Evolutionary conservation across 2,113 vertebrate genomes (phyloP), one percentile per base, ranked within the genome.

Genomic region (Ailurus styani): DNA sequence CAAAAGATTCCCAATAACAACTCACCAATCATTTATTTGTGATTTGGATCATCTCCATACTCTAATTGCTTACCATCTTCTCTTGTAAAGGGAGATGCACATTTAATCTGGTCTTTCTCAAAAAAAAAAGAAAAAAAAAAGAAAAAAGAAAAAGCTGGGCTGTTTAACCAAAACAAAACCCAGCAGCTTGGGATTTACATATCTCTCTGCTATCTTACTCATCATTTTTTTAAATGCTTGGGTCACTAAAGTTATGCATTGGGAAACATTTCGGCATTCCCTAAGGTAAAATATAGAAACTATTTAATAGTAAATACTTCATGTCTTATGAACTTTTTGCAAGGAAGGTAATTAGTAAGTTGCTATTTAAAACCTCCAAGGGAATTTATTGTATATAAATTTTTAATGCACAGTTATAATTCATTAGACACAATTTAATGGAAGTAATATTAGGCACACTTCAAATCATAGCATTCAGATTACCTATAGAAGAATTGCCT

Each of bases 321-420:
- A 54, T 60, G 27, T 95, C 79, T 78, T 91, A 95, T 29, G 84
- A 97, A 97, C 73, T 97, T 93, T 87, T 78, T 75, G 66, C 79
- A 95, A 78, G 73, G 93, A 85, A 97, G 73, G 54, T 94, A 95
- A 94, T 97, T 94, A 97, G 93, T 92, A 90, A 83, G 73, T 90
- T 94, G 57, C 34, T 95, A 42, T 96, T 86, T 95, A 97, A 98
- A 97, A 96, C 62, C 31, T 73, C 57, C 25, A 78, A 87, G 57
- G 93, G 79, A 97, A 90, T 95, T 97, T 91, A 34, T 96, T 73
- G 6, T 79, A 25, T 68, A 40, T 90, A 90, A 82, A 95, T 91
- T 91, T 54, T 94, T 89, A 91, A 91, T 54, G 72, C 10, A 37
- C 9, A 40, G 15, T 93, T 91, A 55, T 72, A 77, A 82, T 52